Conservation (phyloP, 2,888 invertebrate genomes). For the Theretra japonica region DNA sequence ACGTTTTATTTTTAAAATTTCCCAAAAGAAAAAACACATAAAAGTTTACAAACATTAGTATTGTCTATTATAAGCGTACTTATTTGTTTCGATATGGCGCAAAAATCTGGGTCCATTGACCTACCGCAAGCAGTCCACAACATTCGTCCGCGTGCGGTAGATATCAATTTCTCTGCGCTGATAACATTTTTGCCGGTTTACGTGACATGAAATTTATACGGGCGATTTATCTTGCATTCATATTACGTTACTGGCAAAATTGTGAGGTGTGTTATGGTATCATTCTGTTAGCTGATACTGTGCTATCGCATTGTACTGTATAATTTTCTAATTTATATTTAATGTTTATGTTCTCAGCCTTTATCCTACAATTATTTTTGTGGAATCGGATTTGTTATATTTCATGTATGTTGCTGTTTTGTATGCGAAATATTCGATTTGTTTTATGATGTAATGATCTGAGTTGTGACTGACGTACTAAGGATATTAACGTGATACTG, state of each 20-base stretch:
- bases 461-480: too few species aligned
- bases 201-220: conserved; percentile 82
- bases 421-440: too few species aligned
- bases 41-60: too few species aligned
- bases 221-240: conserved; percentile 81
- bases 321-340: conserved; percentile 1
- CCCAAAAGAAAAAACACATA: too few species aligned
- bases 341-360: neutral
- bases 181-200: conserved; percentile 81
- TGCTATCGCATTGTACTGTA: conserved; percentile 8
- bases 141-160: conserved; percentile 66
- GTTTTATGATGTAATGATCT: too few species aligned
- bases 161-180: conserved; percentile 77
- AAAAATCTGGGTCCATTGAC: conserved; percentile 51
- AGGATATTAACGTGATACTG: too few species aligned
- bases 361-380: too few species aligned
- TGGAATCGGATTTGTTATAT: too few species aligned
- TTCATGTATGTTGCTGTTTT: too few species aligned
- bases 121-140: conserved; percentile 66
- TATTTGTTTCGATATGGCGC: neutral
- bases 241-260: conserved; percentile 76
- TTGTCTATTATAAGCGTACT: neutral
- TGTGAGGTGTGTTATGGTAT: conserved; percentile 76
- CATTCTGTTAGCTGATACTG: conserved; percentile 41
- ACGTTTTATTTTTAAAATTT: too few species aligned